Conservation (phyloP, 2,888 invertebrate species). For the Frankliniella intonsa region DNA sequence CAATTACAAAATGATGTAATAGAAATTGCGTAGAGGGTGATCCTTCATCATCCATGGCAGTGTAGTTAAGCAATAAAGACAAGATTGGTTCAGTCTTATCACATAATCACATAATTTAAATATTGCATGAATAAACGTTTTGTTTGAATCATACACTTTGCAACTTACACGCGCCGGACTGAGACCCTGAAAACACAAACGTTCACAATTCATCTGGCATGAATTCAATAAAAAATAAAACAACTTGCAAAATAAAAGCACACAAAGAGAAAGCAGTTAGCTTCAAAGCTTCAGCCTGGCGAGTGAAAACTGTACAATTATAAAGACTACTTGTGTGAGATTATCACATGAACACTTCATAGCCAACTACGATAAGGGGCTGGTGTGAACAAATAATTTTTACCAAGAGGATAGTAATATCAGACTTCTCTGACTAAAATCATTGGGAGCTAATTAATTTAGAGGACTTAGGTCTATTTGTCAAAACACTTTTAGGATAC, state of each 20-base stretch:
- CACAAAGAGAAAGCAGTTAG: not conserved
- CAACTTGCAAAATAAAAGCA: not conserved
- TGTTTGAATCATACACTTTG: not conserved
- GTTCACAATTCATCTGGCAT: not conserved
- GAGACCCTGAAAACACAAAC: not conserved
- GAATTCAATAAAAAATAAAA: not conserved
- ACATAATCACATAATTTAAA: constrained; percentile 25
- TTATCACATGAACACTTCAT: not conserved
- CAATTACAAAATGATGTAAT: not conserved
- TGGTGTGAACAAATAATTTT: not conserved
- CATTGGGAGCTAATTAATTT: too few species aligned
- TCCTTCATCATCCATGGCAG: constrained; percentile 11
- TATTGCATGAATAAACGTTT: not conserved
- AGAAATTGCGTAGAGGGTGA: not conserved
- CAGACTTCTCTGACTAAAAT: not conserved
- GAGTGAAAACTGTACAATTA: not conserved
- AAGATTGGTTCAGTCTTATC: constrained; percentile 25
- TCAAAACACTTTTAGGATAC: too few species aligned
- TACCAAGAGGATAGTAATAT: not conserved
- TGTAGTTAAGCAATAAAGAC: constrained; percentile 17
- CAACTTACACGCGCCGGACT: constrained; percentile 23
- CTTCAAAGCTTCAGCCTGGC: constrained; percentile 22
- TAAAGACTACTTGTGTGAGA: not conserved
- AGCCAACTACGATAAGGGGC: not conserved
- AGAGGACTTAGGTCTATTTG: too few species aligned